Percentiles rank a stretch among this genome's conserved stretches.
Evolutionary conservation across 2,113 vertebrate genomes (phyloP).

Genomic region (Erythrolamprus reginae): DNA sequence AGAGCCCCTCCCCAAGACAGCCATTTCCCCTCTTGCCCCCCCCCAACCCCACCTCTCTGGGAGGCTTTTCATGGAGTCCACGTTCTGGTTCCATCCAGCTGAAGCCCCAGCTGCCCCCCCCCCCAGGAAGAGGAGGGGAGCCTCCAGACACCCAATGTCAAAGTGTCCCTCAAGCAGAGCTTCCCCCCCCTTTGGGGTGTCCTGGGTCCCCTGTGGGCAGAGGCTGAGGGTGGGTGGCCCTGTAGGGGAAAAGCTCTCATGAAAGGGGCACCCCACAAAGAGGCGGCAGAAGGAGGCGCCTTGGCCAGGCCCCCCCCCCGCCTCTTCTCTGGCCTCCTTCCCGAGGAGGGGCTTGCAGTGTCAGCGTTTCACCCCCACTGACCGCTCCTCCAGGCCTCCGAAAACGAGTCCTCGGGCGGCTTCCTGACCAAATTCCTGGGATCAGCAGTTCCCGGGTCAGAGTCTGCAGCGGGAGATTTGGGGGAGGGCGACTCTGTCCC

Average conservation of each 20-base stretch:
- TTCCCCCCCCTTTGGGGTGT: background rate
- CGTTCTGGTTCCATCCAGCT: background rate
- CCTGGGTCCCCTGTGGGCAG: background rate
- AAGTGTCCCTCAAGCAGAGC: background rate
- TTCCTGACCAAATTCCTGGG: background rate
- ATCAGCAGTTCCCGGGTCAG: background rate
- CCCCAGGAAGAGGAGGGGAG: background rate
- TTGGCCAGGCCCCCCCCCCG: background rate
- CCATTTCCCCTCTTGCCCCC: background rate
- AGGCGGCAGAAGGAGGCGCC: background rate
- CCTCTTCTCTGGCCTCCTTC: background rate
- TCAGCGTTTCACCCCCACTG: background rate
- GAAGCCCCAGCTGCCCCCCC: background rate
- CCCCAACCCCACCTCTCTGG: background rate
- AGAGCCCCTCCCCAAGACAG: background rate
- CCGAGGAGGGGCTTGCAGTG: background rate
- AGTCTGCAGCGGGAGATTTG: background rate
- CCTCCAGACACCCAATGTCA: background rate
- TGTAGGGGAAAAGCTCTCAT: background rate
- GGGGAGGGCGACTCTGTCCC: background rate
- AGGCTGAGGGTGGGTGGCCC: background rate
- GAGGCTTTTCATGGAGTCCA: background rate
- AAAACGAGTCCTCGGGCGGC: background rate
- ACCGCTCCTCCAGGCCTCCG: background rate
- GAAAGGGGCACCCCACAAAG: background rate